Base-by-base conservation (phyloP, 2,113 vertebrate species). In the Oriolus oriolus region DNA sequence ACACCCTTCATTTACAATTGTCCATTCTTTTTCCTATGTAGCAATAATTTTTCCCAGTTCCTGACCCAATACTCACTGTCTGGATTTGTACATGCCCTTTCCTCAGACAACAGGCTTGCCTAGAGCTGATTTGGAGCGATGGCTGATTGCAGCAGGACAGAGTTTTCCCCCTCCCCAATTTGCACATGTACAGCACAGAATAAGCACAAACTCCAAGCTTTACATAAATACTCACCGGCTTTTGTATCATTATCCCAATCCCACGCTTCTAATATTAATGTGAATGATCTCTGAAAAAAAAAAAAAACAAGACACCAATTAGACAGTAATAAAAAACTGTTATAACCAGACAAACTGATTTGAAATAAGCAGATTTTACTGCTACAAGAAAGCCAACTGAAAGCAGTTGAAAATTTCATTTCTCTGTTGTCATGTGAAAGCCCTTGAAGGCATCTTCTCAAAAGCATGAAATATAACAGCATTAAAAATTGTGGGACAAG, bases 261-360 rank as follows among this genome's bases (percentile, higher is more conserved):
- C 99, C 99, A 99, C 35, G 98, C 99, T 96, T 99, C 99, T 95
- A 99, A 96, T 53, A 99, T 98, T 96, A 99, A 98, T 2, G 99
- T 99, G 97, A 98, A 99, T 0, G 98, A 98, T 84, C 99, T 98
- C 99, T 99, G 98, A 37, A 96, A 98, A 93, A 95, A 93, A 70
- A 97, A 24, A 95, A 93, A 70, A 97, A 24, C 37, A 76, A 93
- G 79, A 76, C 13, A 66, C 12, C 15, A 16, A 53, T 98, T 84
- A 98, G 87, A 79, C 6, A 39, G 31, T 31, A 47, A 57, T 37
- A 87, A 79, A 80, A 86, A 78, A 27, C 18, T 42, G 18, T 13
- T 75, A 68, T 8, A 75, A 78, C 10, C 39, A 78, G 41, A 47
- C 11, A 77, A 85, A 61, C 12, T 35, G 22, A 89, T 52, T 60